A percentile compares a stretch with the other conserved stretches of the same genome.
phyloP scores from a whole-genome alignment of 1,140 invertebrate genomes.

The Stegodyphus dumicola region DNA sequence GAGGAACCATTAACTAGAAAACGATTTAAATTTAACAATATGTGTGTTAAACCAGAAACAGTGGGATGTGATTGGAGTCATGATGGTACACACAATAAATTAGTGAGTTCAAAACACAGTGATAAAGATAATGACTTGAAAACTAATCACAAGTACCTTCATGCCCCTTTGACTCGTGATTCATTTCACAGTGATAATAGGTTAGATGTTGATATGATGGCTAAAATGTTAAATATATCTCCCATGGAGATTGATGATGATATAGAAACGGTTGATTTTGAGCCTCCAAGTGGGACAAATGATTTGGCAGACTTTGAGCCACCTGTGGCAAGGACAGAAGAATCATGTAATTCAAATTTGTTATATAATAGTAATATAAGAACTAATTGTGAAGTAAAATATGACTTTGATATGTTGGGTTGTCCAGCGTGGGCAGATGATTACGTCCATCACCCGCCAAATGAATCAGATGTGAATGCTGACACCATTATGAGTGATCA shows the following conservation, averaged over 20 bases:
- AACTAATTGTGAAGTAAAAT: constrained; percentile 32
- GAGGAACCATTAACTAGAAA: constrained; percentile 31
- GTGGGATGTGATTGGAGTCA: not conserved
- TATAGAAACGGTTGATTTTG: constrained; percentile 46
- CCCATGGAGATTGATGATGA: constrained; percentile 51
- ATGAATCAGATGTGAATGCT: constrained; percentile 58
- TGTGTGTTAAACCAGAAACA: not conserved
- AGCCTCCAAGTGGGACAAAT: constrained; percentile 26
- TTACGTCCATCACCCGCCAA: constrained; percentile 15
- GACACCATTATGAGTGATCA: constrained; percentile 52
- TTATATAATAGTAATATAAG: constrained; percentile 33
- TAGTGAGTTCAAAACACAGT: not conserved
- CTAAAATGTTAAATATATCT: constrained; percentile 72
- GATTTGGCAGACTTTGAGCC: constrained; percentile 60
- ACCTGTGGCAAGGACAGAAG: constrained; percentile 53
- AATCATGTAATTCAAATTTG: constrained; percentile 34
- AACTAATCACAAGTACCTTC: constrained; percentile 22
- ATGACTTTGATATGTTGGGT: constrained; percentile 30
- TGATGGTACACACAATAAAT: not conserved
- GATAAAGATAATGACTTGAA: constrained; percentile 13
- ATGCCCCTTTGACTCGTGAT: not conserved
- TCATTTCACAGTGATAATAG: constrained; percentile 35
- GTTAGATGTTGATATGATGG: constrained; percentile 32
- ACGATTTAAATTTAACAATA: constrained; percentile 27
- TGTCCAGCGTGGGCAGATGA: constrained; percentile 24